Percentiles rank a stretch among this genome's conserved stretches.
Evolutionary conservation across 2,113 vertebrate genomes (phyloP).

Genomic region (Anhinga rufa): DNA sequence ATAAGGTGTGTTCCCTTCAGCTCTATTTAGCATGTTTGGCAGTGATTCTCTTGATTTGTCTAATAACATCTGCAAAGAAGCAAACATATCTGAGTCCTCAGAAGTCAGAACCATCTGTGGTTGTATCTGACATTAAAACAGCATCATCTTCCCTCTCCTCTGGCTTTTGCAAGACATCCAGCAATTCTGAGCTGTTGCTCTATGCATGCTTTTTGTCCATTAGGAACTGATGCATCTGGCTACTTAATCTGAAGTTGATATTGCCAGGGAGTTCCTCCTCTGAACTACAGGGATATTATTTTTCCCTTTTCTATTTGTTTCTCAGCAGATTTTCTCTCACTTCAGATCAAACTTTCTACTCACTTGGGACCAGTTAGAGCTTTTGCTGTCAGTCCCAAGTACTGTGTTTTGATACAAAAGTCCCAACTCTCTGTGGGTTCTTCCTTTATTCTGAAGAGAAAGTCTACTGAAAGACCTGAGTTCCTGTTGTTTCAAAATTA

Average conservation of each 20-base stretch:
- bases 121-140: background rate
- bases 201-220: background rate
- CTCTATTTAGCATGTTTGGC: background rate
- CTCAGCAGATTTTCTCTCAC: background rate
- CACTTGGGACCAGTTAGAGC: background rate
- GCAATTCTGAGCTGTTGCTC: background rate
- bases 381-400: background rate
- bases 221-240: background rate
- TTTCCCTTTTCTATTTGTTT: background rate
- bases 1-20: background rate
- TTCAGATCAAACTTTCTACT: background rate
- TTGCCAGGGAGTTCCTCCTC: background rate
- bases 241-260: background rate
- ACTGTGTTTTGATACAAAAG: background rate
- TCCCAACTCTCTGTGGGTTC: background rate
- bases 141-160: background rate
- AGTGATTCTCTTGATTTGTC: background rate
- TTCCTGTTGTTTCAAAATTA: background rate
- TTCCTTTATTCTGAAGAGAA: background rate
- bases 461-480: background rate
- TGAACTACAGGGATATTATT: background rate
- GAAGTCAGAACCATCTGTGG: background rate
- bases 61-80: background rate
- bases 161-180: background rate
- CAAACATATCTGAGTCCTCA: background rate